A percentile compares a stretch with the other conserved stretches of the same genome.
phyloP scores from a whole-genome alignment of 2,888 invertebrate species.

The Epirrhoe alternata region DNA sequence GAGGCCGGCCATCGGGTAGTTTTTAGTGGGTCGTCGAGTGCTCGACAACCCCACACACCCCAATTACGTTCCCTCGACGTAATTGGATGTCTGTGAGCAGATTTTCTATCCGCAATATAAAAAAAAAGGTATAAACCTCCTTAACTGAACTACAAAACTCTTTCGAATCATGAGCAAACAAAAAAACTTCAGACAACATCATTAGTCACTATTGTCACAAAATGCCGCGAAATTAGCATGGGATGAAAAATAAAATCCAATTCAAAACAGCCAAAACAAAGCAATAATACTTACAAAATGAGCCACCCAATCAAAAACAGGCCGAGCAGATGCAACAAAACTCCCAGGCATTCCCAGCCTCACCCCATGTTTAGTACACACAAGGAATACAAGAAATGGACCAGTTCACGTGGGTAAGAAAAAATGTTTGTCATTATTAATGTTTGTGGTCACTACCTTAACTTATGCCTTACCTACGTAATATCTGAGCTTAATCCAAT shows the following conservation, averaged over 20 bases:
- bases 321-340: background rate
- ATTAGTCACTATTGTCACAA: background rate
- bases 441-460: too few species aligned
- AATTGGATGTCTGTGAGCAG: too few species aligned
- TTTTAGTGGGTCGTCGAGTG: too few species aligned
- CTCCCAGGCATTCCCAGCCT: background rate
- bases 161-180: background rate
- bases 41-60: too few species aligned
- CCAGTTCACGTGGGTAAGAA: conserved; percentile 44
- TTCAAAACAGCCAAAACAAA: conserved; percentile 29
- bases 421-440: too few species aligned
- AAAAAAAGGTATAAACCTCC: background rate
- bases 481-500: too few species aligned
- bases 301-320: background rate
- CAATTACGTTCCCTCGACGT: too few species aligned
- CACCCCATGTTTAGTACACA: conserved; percentile 44
- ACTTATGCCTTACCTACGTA: too few species aligned
- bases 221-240: conserved; percentile 22
- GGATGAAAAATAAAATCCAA: conserved; percentile 1
- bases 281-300: conserved; percentile 28
- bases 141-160: background rate
- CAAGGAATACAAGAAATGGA: conserved; percentile 63
- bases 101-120: too few species aligned
- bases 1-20: too few species aligned
- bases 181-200: background rate